Evolutionary conservation across 2,888 invertebrate species (phyloP).

Genomic region (Hylaea fasciaria): DNA sequence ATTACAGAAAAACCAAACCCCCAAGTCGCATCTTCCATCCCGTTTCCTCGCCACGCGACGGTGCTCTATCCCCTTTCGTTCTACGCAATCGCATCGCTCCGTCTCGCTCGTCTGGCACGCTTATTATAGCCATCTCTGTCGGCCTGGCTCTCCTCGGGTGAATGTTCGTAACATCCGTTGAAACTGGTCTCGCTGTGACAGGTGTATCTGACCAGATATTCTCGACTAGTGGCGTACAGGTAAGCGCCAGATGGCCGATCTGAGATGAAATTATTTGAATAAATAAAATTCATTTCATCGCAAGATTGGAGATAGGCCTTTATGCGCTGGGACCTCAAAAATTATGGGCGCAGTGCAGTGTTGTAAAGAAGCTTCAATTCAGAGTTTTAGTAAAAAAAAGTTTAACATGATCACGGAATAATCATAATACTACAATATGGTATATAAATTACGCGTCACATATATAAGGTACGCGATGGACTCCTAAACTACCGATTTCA

Average conservation of each 20-base stretch:
- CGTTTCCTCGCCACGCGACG: slow-evolving; percentile 44
- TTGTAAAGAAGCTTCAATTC: too few relatives aligned
- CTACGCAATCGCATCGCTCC: not conserved
- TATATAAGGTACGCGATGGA: too few relatives aligned
- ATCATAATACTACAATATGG: too few relatives aligned
- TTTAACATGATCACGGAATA: too few relatives aligned
- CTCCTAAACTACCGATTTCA: too few relatives aligned
- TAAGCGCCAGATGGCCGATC: slow-evolving; percentile 29
- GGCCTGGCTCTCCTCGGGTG: slow-evolving; percentile 32
- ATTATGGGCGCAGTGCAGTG: too few relatives aligned
- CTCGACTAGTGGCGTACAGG: not conserved
- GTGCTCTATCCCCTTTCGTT: slow-evolving; percentile 18
- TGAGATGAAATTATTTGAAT: slow-evolving; percentile 12
- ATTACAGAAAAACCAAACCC: slow-evolving; percentile 35
- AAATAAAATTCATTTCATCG: not conserved
- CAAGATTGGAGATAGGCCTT: not conserved
- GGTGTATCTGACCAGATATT: slow-evolving; percentile 36
- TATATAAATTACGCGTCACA: too few relatives aligned
- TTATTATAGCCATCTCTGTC: slow-evolving; percentile 38
- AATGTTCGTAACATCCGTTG: slow-evolving; percentile 45
- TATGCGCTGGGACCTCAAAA: not conserved
- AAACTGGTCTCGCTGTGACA: slow-evolving; percentile 42
- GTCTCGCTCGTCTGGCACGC: slow-evolving; percentile 43
- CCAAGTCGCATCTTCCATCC: slow-evolving; percentile 27
- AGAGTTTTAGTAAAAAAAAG: too few relatives aligned